Percentiles rank a stretch among this genome's conserved stretches.
phyloP scores from a whole-genome alignment of 1,140 invertebrate species.

The Drosophila rufa region DNA sequence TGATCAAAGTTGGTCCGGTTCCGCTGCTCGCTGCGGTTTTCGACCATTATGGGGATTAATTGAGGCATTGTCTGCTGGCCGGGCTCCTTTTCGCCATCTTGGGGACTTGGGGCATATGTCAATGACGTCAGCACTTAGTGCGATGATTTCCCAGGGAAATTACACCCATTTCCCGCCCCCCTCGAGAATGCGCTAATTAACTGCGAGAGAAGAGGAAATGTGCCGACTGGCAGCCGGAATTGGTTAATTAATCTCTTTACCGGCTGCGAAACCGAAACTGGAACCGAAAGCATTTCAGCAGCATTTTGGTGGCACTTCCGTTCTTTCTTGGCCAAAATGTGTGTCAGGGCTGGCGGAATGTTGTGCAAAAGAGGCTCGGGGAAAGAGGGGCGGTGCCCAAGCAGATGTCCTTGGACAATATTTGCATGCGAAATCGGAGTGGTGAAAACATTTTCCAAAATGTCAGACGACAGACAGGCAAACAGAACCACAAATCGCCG shows the following conservation, averaged over 20 bases:
- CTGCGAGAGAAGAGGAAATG: constrained; percentile 65
- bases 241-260: constrained; percentile 79
- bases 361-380: not conserved
- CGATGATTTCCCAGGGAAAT: constrained; percentile 31
- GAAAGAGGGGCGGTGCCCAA: not conserved
- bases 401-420: constrained; percentile 55
- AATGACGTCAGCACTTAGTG: constrained; percentile 62
- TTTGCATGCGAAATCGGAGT: constrained; percentile 48
- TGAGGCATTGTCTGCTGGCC: constrained; percentile 35
- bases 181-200: constrained; percentile 65
- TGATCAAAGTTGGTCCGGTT: constrained; percentile 25
- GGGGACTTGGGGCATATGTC: constrained; percentile 39
- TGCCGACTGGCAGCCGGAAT: constrained; percentile 77
- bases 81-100: constrained; percentile 7
- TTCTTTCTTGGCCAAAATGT: constrained; percentile 52
- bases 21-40: constrained; percentile 28
- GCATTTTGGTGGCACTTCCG: constrained; percentile 66
- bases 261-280: constrained; percentile 44
- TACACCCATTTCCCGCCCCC: constrained; percentile 5
- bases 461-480: constrained; percentile 33
- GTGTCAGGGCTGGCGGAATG: constrained; percentile 60
- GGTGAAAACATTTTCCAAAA: constrained; percentile 40
- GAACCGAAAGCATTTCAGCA: constrained; percentile 40
- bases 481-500: constrained; percentile 34
- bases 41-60: constrained; percentile 46